These are phyloP conservation scores for Pachycephala philippinensis DNA, from an alignment of 2,113 vertebrate species.

Conservation along the genomic window DNA sequence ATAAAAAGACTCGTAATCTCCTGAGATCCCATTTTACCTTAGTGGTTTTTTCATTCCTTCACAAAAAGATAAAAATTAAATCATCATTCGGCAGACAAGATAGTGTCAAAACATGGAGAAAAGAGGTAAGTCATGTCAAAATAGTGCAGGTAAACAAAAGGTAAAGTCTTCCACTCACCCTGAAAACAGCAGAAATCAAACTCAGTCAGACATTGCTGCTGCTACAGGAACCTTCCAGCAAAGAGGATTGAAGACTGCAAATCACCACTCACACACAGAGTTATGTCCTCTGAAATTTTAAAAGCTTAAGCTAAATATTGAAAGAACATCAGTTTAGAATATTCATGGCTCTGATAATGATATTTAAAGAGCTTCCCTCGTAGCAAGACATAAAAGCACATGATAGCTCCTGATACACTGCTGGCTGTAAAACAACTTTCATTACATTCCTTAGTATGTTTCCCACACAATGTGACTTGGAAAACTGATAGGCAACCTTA, in stretches of 20 bases:
- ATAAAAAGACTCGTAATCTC: conserved; percentile 6
- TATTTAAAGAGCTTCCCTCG: neutral
- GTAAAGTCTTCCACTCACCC: neutral
- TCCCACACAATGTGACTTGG: neutral
- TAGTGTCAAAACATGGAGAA: neutral
- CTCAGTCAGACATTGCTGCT: neutral
- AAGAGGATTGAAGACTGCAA: neutral
- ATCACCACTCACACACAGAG: neutral
- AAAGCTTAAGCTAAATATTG: neutral
- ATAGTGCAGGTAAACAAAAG: neutral
- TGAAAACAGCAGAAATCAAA: neutral
- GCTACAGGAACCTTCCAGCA: neutral
- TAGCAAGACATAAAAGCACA: neutral
- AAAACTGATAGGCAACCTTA: neutral
- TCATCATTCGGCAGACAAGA: neutral
- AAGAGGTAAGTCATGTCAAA: neutral
- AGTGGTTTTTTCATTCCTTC: neutral
- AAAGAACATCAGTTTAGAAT: neutral
- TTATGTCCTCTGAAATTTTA: neutral
- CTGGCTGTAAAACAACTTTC: neutral
- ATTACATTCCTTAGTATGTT: neutral
- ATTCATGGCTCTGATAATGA: neutral
- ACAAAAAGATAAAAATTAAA: neutral
- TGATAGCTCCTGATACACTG: neutral
- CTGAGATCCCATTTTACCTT: neutral